Base-by-base conservation (phyloP, 2,797 vertebrate species). In the Mastacembelus armatus region DNA sequence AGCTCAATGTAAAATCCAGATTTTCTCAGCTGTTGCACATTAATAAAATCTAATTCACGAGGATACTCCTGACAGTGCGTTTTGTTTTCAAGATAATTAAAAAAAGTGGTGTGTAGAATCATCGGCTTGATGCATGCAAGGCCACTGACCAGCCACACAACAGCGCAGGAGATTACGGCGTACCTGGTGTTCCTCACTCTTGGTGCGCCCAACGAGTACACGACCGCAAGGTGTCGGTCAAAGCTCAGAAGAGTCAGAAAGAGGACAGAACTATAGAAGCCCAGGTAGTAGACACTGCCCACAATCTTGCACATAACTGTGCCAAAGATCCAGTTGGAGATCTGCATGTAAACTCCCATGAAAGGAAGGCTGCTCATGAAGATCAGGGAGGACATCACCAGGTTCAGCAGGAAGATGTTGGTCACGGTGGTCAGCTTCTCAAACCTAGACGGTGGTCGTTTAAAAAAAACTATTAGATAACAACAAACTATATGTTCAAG, bases 231-330 rank as follows among this genome's bases (percentile, higher is more conserved):
- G 81, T 94, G 92, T 2, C 93, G 85, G 66, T 95, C 94, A 3
- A 94, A 89, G n/a, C 92, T 93, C 82, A 95, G 69, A 15, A 95
- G 89, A 3, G 92, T 88, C 4, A 95, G 78, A 54, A 95, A 94
- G 44, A 95, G 84, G 11, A 94, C 90, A 0, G 94, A 94, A 39
- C 93, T 95, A 86, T 92, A 94, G 73, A 94, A 88, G 2, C 94
- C 94, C 57, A 94, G 69, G 32, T 75, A 91, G 71, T 91, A 92
- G n/a, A 88, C 26, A 0, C 74, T 80, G 16, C 76, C 54, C 3
- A 93, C 76, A 2, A 93, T 22, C 71, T 92, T 95, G 72, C 94
- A 95, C 71, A 91, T 73, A 2, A 19, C 15, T 0, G 2, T 11
- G 5, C 94, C 89, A 0, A 95, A 94, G 40, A 86, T 71, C 94